Evolutionary conservation across 2,888 invertebrate species (phyloP), one percentile per base, ranked within the genome.

Genomic region (Trisateles emortualis): DNA sequence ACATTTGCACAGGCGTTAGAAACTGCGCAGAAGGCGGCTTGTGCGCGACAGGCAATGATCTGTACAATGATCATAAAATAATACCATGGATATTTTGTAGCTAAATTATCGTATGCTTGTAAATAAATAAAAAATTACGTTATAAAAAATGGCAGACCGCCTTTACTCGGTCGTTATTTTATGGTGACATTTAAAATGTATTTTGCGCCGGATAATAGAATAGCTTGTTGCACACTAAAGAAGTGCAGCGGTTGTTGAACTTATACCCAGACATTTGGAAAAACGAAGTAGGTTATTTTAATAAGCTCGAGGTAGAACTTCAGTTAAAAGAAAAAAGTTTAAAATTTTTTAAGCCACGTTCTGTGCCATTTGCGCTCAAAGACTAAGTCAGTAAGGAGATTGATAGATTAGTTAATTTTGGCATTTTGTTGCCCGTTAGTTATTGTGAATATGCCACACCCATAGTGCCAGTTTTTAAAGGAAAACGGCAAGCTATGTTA

Each of bases 271-370:
- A 42, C 9, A 3, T 52, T 0, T 52, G 16, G 17, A 19, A 3
- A 10, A 11, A 41, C 0, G 52, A 52, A 6, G 6, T 52, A 16
- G 52, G 52, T 9, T n/a, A n/a, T 2, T 52, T 46, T n/a, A 46
- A 46, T 30, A 32, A 52, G 29, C 41, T 41, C 16, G 4, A 46
- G 36, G 35, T 52, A 1, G 6, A n/a, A 9, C 16, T 43, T 0
- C 9, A 29, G 19, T 1, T 52, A 2, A 52, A 46, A 30, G 36
- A 45, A 0, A 4, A 13, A 10, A 16, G 35, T 0, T 0, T 3
- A 10, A 52, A 19, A 8, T 46, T 52, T 52, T 52, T 41, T 30
- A 46, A 52, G 9, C 35, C 52, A 0, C 52, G 52, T 0, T 1
- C 39, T 1, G 24, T 51, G 1, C 51, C 51, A 2, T 51, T 51